Conservation (phyloP, 30 jellyfish, hydroid and myxozoan genomes). For the Pelagia noctiluca region DNA sequence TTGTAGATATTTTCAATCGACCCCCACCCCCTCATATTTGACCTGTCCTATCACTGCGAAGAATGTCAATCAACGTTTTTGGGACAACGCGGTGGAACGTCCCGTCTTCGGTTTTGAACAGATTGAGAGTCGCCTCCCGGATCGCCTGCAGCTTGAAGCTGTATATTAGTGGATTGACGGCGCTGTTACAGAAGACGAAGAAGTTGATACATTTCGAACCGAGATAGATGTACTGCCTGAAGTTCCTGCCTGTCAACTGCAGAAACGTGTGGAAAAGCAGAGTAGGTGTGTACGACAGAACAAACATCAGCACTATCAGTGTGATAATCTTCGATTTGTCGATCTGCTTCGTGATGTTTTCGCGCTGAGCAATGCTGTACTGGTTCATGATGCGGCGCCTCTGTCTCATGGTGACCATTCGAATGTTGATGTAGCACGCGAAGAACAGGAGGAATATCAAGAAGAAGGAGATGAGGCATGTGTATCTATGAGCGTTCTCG, state of each 20-base stretch:
- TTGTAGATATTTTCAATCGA: no score
- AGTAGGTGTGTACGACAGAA: background rate
- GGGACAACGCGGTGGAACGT: conserved; percentile 35
- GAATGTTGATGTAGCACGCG: background rate
- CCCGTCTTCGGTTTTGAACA: background rate
- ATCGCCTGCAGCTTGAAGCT: background rate
- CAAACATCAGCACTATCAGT: background rate
- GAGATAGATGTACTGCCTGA: background rate
- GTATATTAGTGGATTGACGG: conserved; percentile 18
- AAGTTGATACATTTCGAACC: background rate
- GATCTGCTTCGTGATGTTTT: background rate
- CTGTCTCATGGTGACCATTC: background rate
- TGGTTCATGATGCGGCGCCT: background rate
- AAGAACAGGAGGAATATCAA: background rate
- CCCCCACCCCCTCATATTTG: no score
- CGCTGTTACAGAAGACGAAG: conserved; percentile 12
- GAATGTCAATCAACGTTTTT: background rate
- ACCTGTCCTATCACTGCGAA: no score
- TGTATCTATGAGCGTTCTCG: background rate
- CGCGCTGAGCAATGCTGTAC: background rate
- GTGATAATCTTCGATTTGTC: background rate
- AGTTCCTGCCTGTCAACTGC: background rate
- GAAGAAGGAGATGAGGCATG: no score
- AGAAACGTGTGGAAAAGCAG: background rate
- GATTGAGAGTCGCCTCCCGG: background rate